Evolutionary conservation across 1,140 invertebrate genomes (phyloP), one percentile per base, ranked within the genome.

Genomic region (Drosophila mauritiana): DNA sequence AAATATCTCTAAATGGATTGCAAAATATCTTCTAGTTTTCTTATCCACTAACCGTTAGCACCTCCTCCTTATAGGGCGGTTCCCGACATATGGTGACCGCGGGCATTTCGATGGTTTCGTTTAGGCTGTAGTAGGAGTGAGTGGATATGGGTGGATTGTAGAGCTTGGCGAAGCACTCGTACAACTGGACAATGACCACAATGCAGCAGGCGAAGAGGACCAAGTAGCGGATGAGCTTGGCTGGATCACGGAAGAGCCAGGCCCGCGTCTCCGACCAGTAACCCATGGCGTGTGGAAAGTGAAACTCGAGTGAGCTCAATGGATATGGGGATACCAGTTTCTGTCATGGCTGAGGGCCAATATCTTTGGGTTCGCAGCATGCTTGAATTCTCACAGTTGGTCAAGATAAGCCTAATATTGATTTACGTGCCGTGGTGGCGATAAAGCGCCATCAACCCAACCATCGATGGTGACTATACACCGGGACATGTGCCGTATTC

Each of bases 61-160:
- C 92, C 3, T 94, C 90, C 31, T 88, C 92, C 70, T 94, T 94
- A 75, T 94, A 95, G 0, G 94, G 92, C 0, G 95, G 94, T 43
- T 94, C 93, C 27, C 94, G 90, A 70, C 95, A 95, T 56, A 95
- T 92, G 0, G 94, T 95, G 0, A 95, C 80, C 54, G 94, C 94
- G 10, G 95, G 95, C 89, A 95, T 95, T 45, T 92, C 80, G 43
- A 95, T 93, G 0, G 94, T 94, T 13, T 94, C 93, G 74, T 95
- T 95, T 31, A 95, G 93, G 75, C 93, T 93, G 61, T 95, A 94
- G 73, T 94, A 93, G 0, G 94, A 94, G 74, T 95, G 94, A 7
- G 95, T 95, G 0, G 94, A 94, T 13, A 95, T 93, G 0, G 95
- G 95, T 3, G 94, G 94, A 74, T 93, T 69, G 0, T 92, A 80